Percentiles rank a stretch among this genome's conserved stretches.
These are phyloP conservation scores for Carposina sasakii DNA, from an alignment of 1,140 invertebrate genomes.

Conservation along the genomic window DNA sequence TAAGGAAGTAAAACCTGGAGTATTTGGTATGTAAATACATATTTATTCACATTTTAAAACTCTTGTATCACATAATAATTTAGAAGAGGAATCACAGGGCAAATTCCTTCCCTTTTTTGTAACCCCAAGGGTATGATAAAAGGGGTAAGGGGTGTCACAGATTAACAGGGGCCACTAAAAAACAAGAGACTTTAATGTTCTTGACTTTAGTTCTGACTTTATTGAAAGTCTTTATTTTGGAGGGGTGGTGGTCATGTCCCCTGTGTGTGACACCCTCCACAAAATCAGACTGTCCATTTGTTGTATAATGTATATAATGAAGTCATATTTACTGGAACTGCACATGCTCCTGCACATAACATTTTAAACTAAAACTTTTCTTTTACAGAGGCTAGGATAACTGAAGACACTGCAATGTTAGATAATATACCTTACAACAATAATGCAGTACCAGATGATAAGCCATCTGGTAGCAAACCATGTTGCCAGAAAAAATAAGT, in stretches of 20 bases:
- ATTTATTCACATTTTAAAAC: not conserved
- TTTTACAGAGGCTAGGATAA: constrained; percentile 71
- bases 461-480: too few relatives aligned
- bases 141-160: not conserved
- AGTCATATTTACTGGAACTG: not conserved
- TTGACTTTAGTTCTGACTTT: not conserved
- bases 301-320: too few relatives aligned
- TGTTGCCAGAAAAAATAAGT: too few relatives aligned
- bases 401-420: constrained; percentile 68
- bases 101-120: too few relatives aligned
- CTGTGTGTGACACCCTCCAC: too few relatives aligned
- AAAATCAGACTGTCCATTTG: too few relatives aligned
- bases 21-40: constrained; percentile 68
- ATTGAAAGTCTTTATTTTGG: not conserved
- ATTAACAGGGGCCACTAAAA: not conserved
- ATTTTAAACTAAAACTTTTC: not conserved
- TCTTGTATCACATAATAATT: not conserved
- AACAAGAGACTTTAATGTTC: not conserved
- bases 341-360: not conserved
- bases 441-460: too few relatives aligned
- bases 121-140: not conserved
- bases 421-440: constrained; percentile 73
- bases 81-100: not conserved
- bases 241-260: too few relatives aligned
- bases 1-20: constrained; percentile 73